Conservation (phyloP, 2,113 vertebrate genomes). For the Alethe diademata region DNA sequence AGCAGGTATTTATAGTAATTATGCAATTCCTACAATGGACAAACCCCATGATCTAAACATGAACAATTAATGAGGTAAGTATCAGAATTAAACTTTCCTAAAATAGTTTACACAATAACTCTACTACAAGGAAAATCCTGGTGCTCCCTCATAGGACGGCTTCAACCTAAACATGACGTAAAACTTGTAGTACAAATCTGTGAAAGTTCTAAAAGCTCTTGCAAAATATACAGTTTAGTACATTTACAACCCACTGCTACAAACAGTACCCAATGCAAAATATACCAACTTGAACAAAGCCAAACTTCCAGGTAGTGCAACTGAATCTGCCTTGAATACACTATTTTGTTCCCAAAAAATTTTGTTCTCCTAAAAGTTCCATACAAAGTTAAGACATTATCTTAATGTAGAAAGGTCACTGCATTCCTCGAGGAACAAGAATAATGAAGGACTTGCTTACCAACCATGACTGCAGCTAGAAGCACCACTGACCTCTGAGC, state of each 20-base stretch:
- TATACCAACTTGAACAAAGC: background rate
- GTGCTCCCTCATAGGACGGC: background rate
- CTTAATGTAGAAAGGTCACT: background rate
- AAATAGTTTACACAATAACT: background rate
- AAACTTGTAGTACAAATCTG: background rate
- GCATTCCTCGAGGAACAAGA: background rate
- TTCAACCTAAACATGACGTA: background rate
- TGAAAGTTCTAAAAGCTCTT: background rate
- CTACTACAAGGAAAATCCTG: background rate
- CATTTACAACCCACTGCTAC: background rate
- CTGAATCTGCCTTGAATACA: background rate
- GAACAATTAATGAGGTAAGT: constrained; percentile 23
- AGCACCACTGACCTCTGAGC: background rate
- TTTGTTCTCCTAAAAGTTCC: background rate
- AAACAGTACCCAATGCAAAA: background rate
- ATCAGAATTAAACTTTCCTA: background rate
- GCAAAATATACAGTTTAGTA: background rate
- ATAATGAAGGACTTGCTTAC: background rate
- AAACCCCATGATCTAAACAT: background rate
- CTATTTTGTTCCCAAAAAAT: background rate
- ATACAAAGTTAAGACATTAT: background rate
- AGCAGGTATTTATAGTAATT: constrained; percentile 19
- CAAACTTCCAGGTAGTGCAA: background rate
- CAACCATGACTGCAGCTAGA: background rate
- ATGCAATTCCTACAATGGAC: constrained; percentile 9